Percentiles rank a stretch among this genome's conserved stretches.
phyloP scores from a whole-genome alignment of 2,888 invertebrate species.

The Drosophila borborema region DNA sequence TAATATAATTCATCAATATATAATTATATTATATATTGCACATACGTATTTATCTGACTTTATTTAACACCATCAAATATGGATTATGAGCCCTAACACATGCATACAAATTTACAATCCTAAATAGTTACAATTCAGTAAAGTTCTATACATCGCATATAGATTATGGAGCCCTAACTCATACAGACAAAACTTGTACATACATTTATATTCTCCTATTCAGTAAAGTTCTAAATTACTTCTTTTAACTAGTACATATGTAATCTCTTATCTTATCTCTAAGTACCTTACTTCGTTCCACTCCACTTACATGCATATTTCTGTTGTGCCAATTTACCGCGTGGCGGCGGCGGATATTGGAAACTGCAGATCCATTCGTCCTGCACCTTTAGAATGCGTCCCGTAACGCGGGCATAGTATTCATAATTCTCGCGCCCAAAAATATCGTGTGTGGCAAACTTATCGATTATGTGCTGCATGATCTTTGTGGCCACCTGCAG shows the following conservation, averaged over 20 bases:
- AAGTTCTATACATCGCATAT: too few relatives aligned
- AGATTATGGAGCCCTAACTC: too few relatives aligned
- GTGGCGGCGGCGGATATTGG: constrained; percentile 92
- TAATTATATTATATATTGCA: background rate
- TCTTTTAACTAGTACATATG: background rate
- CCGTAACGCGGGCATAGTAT: constrained; percentile 97
- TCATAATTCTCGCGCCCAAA: constrained; percentile 98
- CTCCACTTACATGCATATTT: constrained; percentile 88
- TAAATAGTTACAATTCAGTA: too few relatives aligned
- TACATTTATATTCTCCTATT: background rate
- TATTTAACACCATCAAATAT: background rate
- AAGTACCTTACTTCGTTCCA: background rate
- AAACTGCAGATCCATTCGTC: constrained; percentile 98
- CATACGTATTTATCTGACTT: background rate
- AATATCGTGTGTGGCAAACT: constrained; percentile 97
- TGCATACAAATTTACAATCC: too few relatives aligned
- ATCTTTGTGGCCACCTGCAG: constrained; percentile 95
- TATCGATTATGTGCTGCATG: constrained; percentile 98
- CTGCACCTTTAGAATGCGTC: constrained; percentile 95
- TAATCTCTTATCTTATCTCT: background rate
- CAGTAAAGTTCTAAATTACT: background rate
- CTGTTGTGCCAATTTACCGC: constrained; percentile 88
- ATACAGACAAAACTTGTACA: too few relatives aligned
- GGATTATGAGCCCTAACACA: background rate
- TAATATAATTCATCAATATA: constrained; percentile 5